Evolutionary conservation across 2,888 invertebrate species (phyloP), one percentile per base, ranked within the genome.

Genomic region (Himalopsyche kuldschensis): DNA sequence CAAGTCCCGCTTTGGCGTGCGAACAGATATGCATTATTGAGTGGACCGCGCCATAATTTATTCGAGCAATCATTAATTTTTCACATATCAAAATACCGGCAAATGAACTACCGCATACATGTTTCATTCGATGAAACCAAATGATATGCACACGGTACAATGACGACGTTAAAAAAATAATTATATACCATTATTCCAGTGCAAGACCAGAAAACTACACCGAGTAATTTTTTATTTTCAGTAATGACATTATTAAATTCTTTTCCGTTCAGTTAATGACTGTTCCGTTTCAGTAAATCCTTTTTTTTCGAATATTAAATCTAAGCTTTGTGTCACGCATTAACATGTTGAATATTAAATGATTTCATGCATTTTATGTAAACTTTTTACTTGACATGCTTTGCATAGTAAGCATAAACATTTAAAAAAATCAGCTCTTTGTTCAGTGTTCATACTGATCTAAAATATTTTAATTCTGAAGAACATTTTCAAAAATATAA

Each of bases 51-150:
- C 82, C 41, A 75, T 41, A 15, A 41, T 79, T 82, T 79, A 79
- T 75, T 79, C 79, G 75, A 79, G 79, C 79, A 46, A 32, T 79
- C 82, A 48, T 82, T 82, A 82, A 82, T 79, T 75, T 79, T 82
- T 82, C 75, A 82, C 79, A 69, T 63, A 32, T 20, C 35, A 27
- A 76, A 46, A 20, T 31, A 47, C 30, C 80, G 30, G 31, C 27
- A 30, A 69, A 79, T 8, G 63, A 69, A 80, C 79, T 69, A 1
- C 30, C 10, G 69, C 15, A 69, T 69, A 69, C 69, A 27, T 69
- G 11, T 63, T 80, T 11, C 17, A n/a, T 27, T 35, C 79, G 79
- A 35, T 35, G 79, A 15, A 63, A 69, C 35, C 63, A 11, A 32
- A 77, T 27, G 77, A 41, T 77, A 32, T 69, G 69, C 30, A 11